A percentile compares a stretch with the other conserved stretches of the same genome.
Evolutionary conservation across 1,140 invertebrate genomes (phyloP).

Genomic region (Helicoverpa armigera): DNA sequence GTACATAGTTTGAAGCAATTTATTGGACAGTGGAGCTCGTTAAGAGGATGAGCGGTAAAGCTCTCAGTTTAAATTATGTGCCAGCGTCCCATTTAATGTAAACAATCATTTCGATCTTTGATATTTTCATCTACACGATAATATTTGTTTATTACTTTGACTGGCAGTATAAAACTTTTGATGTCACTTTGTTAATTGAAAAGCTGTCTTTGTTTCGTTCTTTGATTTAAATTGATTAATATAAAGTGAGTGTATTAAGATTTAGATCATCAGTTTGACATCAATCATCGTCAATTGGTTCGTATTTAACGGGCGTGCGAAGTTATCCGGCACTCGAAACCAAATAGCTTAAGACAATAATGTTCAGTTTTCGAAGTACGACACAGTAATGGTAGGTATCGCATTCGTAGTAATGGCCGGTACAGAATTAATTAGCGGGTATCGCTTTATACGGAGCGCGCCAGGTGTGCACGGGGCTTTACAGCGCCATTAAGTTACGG

Average conservation of each 20-base stretch:
- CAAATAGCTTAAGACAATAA: constrained; percentile 62
- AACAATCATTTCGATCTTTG: constrained; percentile 53
- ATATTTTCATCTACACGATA: constrained; percentile 45
- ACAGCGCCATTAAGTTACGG: constrained; percentile 75
- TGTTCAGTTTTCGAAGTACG: constrained; percentile 64
- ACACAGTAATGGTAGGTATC: constrained; percentile 72
- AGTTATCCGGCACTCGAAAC: constrained; percentile 20
- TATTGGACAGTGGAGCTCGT: constrained; percentile 75
- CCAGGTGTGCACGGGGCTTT: constrained; percentile 79
- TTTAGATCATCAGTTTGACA: constrained; percentile 28
- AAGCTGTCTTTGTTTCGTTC: constrained; percentile 37
- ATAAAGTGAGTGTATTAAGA: constrained; percentile 21
- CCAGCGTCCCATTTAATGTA: constrained; percentile 54
- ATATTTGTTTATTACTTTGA: constrained; percentile 39
- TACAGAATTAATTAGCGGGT: constrained; percentile 81
- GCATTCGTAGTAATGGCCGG: constrained; percentile 72
- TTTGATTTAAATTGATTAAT: constrained; percentile 41
- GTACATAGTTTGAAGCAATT: constrained; percentile 74
- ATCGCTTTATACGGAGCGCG: constrained; percentile 68
- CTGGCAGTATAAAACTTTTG: constrained; percentile 23
- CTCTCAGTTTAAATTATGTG: constrained; percentile 73
- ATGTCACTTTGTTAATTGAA: constrained; percentile 34
- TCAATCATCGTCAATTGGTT: constrained; percentile 34
- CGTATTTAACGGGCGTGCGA: neutral
- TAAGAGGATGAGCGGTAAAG: constrained; percentile 78